Percentiles rank a stretch among this genome's conserved stretches.
Conservation (phyloP, 2,113 vertebrate genomes). For the Sphyrna mokarran region DNA sequence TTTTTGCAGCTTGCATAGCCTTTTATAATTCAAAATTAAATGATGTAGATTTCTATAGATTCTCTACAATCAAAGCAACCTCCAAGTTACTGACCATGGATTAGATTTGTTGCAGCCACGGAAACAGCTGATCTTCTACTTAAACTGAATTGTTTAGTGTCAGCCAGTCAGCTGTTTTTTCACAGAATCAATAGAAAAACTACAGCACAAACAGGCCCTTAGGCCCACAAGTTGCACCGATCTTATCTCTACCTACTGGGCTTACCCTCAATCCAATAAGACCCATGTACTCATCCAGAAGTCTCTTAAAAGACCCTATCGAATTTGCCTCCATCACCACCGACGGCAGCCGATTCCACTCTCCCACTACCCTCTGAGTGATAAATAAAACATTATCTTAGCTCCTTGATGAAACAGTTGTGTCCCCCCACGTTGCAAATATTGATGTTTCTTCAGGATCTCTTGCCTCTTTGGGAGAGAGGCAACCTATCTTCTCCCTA, state of each 20-base stretch:
- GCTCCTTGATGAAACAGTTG: not conserved
- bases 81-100: not conserved
- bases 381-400: not conserved
- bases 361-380: not conserved
- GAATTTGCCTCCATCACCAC: not conserved
- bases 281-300: too few species aligned
- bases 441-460: not conserved
- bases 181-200: too few species aligned
- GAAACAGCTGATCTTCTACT: not conserved
- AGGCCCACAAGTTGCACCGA: too few species aligned
- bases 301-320: too few species aligned
- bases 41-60: not conserved
- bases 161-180: not conserved
- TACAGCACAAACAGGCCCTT: too few species aligned
- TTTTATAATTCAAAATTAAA: not conserved
- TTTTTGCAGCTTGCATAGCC: not conserved
- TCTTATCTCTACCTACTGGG: too few species aligned
- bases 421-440: not conserved
- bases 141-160: not conserved
- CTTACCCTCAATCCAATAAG: too few species aligned
- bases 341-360: too few species aligned
- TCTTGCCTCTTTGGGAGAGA: not conserved
- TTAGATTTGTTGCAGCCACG: not conserved
- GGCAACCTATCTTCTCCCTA: not conserved
- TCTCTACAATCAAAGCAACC: not conserved